phyloP scores from a whole-genome alignment of 2,888 invertebrate species.

The Cryptus viduatorius region DNA sequence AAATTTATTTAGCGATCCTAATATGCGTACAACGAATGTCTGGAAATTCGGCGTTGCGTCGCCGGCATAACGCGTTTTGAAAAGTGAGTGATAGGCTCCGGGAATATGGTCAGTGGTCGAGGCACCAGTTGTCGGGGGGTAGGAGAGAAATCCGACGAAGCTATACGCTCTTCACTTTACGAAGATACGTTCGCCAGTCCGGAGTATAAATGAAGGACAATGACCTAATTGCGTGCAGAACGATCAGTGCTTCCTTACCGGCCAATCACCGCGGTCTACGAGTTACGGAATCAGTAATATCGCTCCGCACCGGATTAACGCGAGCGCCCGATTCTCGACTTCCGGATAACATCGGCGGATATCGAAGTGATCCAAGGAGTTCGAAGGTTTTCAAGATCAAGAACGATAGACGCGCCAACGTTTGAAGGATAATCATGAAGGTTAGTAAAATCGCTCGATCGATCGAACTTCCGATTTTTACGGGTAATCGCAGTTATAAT shows the following conservation, averaged over 20 bases:
- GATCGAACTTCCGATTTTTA: neutral
- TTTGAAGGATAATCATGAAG: constrained; percentile 66
- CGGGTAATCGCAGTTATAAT: neutral
- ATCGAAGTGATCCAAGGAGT: neutral
- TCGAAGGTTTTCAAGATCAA: constrained; percentile 11
- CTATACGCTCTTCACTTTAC: constrained; percentile 61
- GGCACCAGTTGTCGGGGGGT: constrained; percentile 45
- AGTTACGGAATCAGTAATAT: constrained; percentile 59
- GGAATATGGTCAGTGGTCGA: constrained; percentile 25
- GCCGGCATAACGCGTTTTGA: constrained; percentile 28
- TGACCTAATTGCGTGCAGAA: constrained; percentile 84
- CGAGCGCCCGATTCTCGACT: constrained; percentile 43
- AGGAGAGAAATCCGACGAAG: constrained; percentile 68
- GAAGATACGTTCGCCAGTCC: constrained; percentile 73
- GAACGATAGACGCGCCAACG: neutral
- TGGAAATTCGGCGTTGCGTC: constrained; percentile 20
- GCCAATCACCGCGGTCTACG: constrained; percentile 74
- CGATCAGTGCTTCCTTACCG: constrained; percentile 80
- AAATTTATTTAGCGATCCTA: constrained; percentile 9
- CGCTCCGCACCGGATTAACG: constrained; percentile 45
- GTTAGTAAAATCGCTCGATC: constrained; percentile 27
- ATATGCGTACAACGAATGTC: constrained; percentile 10
- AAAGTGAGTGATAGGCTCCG: constrained; percentile 39
- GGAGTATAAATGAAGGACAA: constrained; percentile 84
- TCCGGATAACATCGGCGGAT: constrained; percentile 42